phyloP scores from a whole-genome alignment of 2,113 vertebrate genomes.

The Ophthalmolycus amberensis region DNA sequence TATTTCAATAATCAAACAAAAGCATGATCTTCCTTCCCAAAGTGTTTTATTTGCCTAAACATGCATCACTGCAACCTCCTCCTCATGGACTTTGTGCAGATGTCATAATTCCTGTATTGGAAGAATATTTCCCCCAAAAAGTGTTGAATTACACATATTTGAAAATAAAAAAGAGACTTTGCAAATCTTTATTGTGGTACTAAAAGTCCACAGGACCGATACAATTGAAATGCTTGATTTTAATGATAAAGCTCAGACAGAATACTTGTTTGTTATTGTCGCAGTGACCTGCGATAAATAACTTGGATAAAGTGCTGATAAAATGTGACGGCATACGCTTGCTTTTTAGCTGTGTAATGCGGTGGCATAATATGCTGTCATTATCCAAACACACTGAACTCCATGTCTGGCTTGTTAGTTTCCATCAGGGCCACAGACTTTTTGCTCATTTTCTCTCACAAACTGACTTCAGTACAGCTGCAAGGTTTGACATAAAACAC shows the following conservation, averaged over 20 bases:
- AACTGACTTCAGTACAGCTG: constrained; percentile 37
- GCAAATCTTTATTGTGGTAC: neutral
- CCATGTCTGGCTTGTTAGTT: constrained; percentile 26
- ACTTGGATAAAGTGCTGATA: constrained; percentile 3
- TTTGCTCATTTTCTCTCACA: constrained; percentile 52
- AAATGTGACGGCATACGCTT: constrained; percentile 14
- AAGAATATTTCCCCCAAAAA: neutral
- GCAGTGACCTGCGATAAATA: neutral
- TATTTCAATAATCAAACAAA: neutral
- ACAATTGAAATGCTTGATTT: neutral
- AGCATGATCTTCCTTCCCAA: neutral
- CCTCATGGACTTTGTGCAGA: neutral
- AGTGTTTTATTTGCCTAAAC: neutral
- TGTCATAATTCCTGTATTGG: neutral
- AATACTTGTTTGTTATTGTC: neutral
- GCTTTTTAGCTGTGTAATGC: constrained; percentile 24
- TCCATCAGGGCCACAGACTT: constrained; percentile 25
- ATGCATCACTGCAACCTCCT: neutral
- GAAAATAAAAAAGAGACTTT: neutral
- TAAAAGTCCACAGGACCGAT: neutral
- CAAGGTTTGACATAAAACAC: constrained; percentile 42
- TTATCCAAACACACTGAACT: constrained; percentile 29
- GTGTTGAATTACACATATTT: neutral
- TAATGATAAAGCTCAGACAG: neutral
- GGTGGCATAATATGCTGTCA: constrained; percentile 30